Percentiles rank a stretch among this genome's conserved stretches.
Evolutionary conservation across 2,797 vertebrate species (phyloP).

Genomic region (Pangasius mekongensis): DNA sequence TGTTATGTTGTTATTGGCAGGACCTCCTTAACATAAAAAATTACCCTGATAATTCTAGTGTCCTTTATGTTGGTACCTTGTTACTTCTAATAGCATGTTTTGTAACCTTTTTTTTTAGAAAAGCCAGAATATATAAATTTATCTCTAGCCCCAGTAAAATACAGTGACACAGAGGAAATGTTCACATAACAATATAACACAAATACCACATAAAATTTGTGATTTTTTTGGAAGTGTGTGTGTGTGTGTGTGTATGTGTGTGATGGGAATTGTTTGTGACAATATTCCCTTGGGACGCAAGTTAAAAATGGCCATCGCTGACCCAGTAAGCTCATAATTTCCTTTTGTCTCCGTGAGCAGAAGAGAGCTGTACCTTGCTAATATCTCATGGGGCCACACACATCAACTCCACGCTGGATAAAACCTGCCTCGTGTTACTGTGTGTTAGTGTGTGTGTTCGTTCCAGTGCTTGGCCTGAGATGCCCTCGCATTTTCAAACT

Average conservation of each 20-base stretch:
- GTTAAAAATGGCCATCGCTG: constrained; percentile 39
- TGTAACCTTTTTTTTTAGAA: background rate
- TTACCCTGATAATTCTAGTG: background rate
- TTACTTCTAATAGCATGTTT: background rate
- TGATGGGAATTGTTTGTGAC: constrained; percentile 2
- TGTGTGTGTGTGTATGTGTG: background rate
- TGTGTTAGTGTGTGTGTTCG: background rate
- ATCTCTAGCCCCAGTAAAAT: background rate
- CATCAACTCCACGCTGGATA: constrained; percentile 18
- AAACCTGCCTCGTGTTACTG: background rate
- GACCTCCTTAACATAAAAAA: background rate
- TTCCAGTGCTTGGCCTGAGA: background rate
- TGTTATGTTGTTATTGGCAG: background rate
- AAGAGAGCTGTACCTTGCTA: constrained; percentile 23
- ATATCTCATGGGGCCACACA: constrained; percentile 52
- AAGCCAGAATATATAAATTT: background rate
- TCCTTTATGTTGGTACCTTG: background rate
- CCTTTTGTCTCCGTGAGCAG: constrained; percentile 59
- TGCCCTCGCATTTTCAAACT: background rate
- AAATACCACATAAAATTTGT: background rate
- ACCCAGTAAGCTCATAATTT: constrained; percentile 61
- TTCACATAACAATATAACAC: background rate
- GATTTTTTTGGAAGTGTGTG: background rate
- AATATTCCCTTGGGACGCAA: constrained; percentile 22
- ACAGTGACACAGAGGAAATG: background rate